phyloP scores from a whole-genome alignment of 2,888 invertebrate species.

The Siphonodentalium dalli region DNA sequence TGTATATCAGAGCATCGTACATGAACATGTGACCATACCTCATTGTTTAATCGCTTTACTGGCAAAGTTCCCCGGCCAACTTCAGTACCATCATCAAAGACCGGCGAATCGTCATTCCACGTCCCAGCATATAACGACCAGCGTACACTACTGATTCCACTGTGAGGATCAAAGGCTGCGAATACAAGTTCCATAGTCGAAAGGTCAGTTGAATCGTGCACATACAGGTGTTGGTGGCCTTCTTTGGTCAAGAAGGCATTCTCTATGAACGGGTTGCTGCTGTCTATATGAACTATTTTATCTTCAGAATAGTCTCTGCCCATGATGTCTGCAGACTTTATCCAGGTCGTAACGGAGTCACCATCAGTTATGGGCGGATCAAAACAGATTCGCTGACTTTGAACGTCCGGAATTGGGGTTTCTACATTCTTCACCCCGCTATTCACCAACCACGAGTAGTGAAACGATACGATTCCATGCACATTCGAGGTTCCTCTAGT shows the following conservation, averaged over 20 bases:
- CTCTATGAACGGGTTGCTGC: constrained; percentile 29
- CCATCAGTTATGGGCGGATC: constrained; percentile 26
- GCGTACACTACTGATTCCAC: constrained; percentile 33
- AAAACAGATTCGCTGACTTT: constrained; percentile 23
- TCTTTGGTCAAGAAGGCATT: constrained; percentile 31
- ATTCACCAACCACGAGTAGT: constrained; percentile 20
- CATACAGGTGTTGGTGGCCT: constrained; percentile 28
- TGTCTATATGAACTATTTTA: constrained; percentile 30
- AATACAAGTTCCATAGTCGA: constrained; percentile 32
- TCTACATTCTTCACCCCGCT: not conserved
- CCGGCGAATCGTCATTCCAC: too few relatives aligned
- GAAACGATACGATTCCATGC: constrained; percentile 27
- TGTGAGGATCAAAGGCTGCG: constrained; percentile 35
- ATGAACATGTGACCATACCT: too few relatives aligned
- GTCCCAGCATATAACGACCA: too few relatives aligned
- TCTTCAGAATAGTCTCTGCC: constrained; percentile 23
- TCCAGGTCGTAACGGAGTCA: constrained; percentile 24
- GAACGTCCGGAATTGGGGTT: constrained; percentile 22
- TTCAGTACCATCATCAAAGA: too few relatives aligned
- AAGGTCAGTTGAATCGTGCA: constrained; percentile 34
- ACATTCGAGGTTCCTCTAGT: constrained; percentile 36
- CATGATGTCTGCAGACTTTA: constrained; percentile 32
- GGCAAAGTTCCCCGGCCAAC: too few relatives aligned
- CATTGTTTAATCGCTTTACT: too few relatives aligned
- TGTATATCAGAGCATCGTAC: too few relatives aligned